Base-by-base conservation (phyloP, 2,113 vertebrate genomes). In the Labeo rohita region DNA sequence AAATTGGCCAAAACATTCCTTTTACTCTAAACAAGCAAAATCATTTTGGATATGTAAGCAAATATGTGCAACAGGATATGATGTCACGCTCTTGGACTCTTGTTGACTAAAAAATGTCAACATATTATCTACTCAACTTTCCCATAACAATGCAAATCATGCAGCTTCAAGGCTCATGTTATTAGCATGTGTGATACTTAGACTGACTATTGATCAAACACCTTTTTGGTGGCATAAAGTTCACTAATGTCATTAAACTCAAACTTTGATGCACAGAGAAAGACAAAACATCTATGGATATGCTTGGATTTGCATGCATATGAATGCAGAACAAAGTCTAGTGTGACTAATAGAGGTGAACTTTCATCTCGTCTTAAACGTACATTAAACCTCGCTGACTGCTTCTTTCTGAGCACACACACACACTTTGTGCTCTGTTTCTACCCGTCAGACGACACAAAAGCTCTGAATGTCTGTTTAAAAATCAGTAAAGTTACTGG, bases 401-500 rank as follows among this genome's bases (percentile, higher is more conserved):
- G 76, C 52, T 79, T 21, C 76, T 86, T 72, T 49, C 45, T 72
- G 77, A 73, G n/a, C 12, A 2, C 18, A 72, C 68, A 72, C 76
- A 65, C 21, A 85, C 66, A 80, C 66, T 65, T 12, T 7, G 3
- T 63, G 63, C 52, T 80, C 65, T 76, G 84, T 85, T 66, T 85
- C 59, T 49, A 49, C 43, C 70, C n/a, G 47, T 75, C 36, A 84
- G 75, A 76, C 2, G 16, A 88, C 83, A 65, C 73, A 78, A 84
- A 81, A 80, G 59, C 78, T 59, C 80, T 82, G 63, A 76, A 85
- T 74, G 83, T 73, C 52, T 68, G 78, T 89, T 88, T 88, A 84
- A 61, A 87, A 87, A 85, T 83, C 73, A n/a, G 85, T 90, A 84
- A 90, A 83, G 86, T 90, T 88, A 91, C 92, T 95, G 94, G 94